Percentiles rank a stretch among this genome's conserved stretches.
Conservation (phyloP, 2,113 vertebrate genomes). For the Charadrius vociferus region DNA sequence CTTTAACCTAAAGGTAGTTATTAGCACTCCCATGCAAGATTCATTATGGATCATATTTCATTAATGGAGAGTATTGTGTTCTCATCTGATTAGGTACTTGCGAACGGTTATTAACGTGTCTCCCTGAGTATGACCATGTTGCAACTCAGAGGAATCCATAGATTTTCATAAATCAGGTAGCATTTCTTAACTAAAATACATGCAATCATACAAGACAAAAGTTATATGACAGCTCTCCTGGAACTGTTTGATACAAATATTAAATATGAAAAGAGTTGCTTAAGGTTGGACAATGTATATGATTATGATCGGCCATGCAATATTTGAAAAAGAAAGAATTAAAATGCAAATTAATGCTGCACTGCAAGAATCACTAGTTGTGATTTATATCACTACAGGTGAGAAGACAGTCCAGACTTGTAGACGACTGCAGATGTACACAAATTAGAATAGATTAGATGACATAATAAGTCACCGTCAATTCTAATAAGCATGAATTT, state of each 20-base stretch:
- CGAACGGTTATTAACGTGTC: not conserved
- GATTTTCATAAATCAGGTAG: not conserved
- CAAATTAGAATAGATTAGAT: constrained; percentile 18
- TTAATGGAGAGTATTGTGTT: constrained; percentile 23
- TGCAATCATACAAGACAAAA: not conserved
- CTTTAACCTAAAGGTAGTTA: constrained; percentile 48
- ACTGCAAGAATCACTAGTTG: not conserved
- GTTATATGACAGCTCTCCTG: not conserved
- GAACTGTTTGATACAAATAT: not conserved
- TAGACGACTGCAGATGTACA: constrained; percentile 4
- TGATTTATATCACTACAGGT: constrained; percentile 44
- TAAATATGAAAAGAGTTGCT: not conserved
- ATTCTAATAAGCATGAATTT: not conserved
- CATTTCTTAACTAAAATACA: not conserved
- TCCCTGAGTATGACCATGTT: not conserved
- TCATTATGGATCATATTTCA: constrained; percentile 28
- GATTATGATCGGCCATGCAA: not conserved
- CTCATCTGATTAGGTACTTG: not conserved
- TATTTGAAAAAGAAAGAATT: not conserved
- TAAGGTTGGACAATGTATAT: not conserved
- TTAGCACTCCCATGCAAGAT: constrained; percentile 34
- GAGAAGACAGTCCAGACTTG: constrained; percentile 38
- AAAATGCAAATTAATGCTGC: constrained; percentile 28
- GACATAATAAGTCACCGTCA: not conserved
- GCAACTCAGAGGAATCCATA: not conserved